Evolutionary conservation across 2,113 vertebrate species (phyloP).

Genomic region (Zapornia atra): DNA sequence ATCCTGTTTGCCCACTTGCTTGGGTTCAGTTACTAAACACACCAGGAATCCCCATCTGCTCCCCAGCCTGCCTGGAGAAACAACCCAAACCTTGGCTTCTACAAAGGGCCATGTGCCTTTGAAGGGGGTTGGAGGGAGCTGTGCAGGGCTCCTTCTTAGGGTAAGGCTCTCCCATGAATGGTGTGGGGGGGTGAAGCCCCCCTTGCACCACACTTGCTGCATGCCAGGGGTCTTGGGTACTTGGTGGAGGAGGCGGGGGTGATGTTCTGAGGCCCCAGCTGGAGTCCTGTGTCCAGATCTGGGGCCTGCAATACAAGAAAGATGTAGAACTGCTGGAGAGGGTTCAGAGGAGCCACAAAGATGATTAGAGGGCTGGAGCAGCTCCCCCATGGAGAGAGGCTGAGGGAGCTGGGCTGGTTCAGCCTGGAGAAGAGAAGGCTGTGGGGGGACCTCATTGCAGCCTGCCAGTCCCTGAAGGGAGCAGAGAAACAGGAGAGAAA

Average conservation of each 20-base stretch:
- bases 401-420: too few species aligned
- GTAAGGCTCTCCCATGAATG: not conserved
- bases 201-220: not conserved
- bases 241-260: not conserved
- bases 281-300: not conserved
- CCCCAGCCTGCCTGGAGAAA: not conserved
- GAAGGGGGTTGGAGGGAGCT: not conserved
- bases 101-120: not conserved
- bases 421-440: too few species aligned
- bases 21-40: constrained; percentile 36
- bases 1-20: not conserved
- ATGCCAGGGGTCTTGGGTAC: not conserved
- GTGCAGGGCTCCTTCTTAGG: not conserved
- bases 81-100: not conserved
- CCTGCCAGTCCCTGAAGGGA: too few species aligned
- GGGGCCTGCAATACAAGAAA: too few species aligned
- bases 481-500: too few species aligned
- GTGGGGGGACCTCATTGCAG: too few species aligned
- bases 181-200: not conserved
- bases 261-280: not conserved
- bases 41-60: constrained; percentile 31
- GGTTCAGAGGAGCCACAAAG: too few species aligned
- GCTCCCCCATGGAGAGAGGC: too few species aligned
- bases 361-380: too few species aligned
- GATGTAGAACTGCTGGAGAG: too few species aligned